Base-by-base conservation (phyloP, 2,797 vertebrate genomes). In the Arnoldichthys spilopterus region DNA sequence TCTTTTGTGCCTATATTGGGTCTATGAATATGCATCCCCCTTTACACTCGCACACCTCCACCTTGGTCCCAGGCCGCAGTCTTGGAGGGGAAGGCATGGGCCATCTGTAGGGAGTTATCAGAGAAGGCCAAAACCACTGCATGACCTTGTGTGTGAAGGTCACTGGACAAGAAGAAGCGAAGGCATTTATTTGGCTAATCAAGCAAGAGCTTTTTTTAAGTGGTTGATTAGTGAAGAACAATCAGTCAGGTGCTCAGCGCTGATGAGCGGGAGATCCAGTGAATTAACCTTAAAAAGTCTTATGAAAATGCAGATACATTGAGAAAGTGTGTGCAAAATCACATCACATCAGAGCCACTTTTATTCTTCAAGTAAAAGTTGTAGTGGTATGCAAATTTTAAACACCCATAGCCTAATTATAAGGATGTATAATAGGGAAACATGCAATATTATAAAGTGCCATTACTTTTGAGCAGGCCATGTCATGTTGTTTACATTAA, bases 1-100 rank as follows among this genome's bases (percentile, higher is more conserved):
- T 30, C 54, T 69, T 68, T 24, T 74, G 40, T 69, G 30, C 64
- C 64, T 69, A 40, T 74, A 72, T 69, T 66, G 58, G 1, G 8
- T 30, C 51, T 59, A 30, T 78, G 70, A 73, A 79, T 67, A 68
- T 45, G 32, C 59, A 22, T 32, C 67, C 26, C 24, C 15, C 1
- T 18, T 20, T 4, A 59, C 66, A 24, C 66, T 47, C 64, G 13
- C 64, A 67, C 15, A 40, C 62, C 16, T 16, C 4, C 45, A 47
- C 56, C 54, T 12, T 1, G 1, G 49, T 51, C 7, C 49, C 49
- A 22, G 51, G 51, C 20, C 51, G 11, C 18, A 13, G 37, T 13
- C 63, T 24, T 34, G 24, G 26, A 11, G 22, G 7, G 0, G 37
- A 76, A 62, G 22, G n/a, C 32, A 69, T 24, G 45, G 26, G 30